Evolutionary conservation across 2,888 invertebrate species (phyloP).

Genomic region (Oligia fasciuncula): DNA sequence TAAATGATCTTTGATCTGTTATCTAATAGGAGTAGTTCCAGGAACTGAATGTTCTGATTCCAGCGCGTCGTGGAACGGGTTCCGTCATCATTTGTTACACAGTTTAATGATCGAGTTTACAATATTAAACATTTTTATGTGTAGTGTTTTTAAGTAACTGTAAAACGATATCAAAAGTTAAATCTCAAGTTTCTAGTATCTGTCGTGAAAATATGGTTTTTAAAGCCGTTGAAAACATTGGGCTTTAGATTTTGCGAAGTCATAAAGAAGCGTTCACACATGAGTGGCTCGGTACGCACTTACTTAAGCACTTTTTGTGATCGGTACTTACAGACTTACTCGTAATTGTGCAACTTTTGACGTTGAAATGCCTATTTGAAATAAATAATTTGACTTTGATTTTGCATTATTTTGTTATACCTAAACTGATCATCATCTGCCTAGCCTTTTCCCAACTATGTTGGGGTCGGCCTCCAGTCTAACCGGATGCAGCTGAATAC

Average conservation of each 20-base stretch:
- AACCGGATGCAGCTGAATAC: too few relatives aligned
- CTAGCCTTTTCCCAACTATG: too few relatives aligned
- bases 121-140: constrained; percentile 70
- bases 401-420: not conserved
- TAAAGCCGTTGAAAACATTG: constrained; percentile 53
- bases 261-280: constrained; percentile 70
- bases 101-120: constrained; percentile 80
- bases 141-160: constrained; percentile 52
- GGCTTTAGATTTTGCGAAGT: constrained; percentile 48
- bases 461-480: too few relatives aligned
- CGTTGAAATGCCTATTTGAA: too few relatives aligned
- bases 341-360: not conserved
- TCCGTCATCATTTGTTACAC: constrained; percentile 78
- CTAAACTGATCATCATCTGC: too few relatives aligned
- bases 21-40: constrained; percentile 85
- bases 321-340: not conserved
- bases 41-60: constrained; percentile 80
- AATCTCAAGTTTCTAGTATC: constrained; percentile 56
- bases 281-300: constrained; percentile 37
- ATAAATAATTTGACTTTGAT: too few relatives aligned
- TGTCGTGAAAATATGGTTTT: constrained; percentile 36
- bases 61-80: constrained; percentile 76
- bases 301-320: not conserved
- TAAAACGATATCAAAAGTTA: constrained; percentile 52
- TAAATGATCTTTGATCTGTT: constrained; percentile 84